phyloP scores from a whole-genome alignment of 1,140 invertebrate species.

The Melitaea cinxia region DNA sequence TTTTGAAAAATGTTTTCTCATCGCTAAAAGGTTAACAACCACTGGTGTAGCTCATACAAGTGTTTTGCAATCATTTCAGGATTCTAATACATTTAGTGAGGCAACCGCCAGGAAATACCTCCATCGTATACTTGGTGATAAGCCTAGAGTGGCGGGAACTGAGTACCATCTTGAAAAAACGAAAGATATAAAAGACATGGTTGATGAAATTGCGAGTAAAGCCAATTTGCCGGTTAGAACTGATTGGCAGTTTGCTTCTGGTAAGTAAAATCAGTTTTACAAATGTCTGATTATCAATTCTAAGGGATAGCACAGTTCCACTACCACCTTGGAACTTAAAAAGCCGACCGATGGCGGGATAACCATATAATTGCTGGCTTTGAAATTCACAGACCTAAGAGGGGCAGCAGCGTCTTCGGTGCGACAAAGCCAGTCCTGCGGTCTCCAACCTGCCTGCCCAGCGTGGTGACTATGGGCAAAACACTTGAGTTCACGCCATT shows the following conservation, averaged over 20 bases:
- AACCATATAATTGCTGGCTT: too few species aligned
- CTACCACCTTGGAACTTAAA: too few species aligned
- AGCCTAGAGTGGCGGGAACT: slow-evolving; percentile 62
- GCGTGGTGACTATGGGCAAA: too few species aligned
- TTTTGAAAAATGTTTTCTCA: too few species aligned
- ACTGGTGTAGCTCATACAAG: background rate
- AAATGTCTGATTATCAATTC: background rate
- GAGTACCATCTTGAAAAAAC: slow-evolving; percentile 59
- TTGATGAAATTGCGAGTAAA: slow-evolving; percentile 48
- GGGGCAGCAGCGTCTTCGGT: too few species aligned
- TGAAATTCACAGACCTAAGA: too few species aligned
- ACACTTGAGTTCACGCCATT: too few species aligned
- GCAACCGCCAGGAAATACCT: slow-evolving; percentile 53
- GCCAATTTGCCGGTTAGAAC: slow-evolving; percentile 47
- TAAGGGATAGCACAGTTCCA: background rate
- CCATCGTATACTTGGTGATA: slow-evolving; percentile 47
- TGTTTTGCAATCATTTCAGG: slow-evolving; percentile 34
- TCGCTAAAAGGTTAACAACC: background rate
- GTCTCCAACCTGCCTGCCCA: too few species aligned
- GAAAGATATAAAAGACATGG: slow-evolving; percentile 47
- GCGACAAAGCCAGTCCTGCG: too few species aligned
- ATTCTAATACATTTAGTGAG: slow-evolving; percentile 60
- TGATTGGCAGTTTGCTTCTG: slow-evolving; percentile 64
- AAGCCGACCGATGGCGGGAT: too few species aligned
- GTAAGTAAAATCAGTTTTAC: slow-evolving; percentile 38